Evolutionary conservation across 2,113 vertebrate species (phyloP).

Genomic region (Phoxinus phoxinus): DNA sequence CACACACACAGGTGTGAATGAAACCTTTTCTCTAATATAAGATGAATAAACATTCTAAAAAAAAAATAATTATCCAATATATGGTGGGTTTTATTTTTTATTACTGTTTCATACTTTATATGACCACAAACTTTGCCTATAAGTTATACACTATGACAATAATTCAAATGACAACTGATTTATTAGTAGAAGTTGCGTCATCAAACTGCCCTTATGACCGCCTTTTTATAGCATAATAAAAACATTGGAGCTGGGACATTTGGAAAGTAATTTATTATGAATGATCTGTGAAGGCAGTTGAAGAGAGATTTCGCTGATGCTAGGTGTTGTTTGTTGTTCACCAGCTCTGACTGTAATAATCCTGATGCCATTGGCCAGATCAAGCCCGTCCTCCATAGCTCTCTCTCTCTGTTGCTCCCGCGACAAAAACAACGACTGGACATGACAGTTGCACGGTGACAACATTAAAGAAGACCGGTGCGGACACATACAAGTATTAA

Average conservation of each 20-base stretch:
- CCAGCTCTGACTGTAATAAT: constrained; percentile 4
- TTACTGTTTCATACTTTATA: no score
- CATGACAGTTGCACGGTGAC: background rate
- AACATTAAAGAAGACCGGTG: background rate
- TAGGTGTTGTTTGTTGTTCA: constrained; percentile 3
- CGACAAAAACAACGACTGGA: constrained; percentile 33
- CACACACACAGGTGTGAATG: no score
- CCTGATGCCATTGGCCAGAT: constrained; percentile 22
- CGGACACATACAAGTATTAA: background rate
- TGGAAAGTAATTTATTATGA: background rate
- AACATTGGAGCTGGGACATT: background rate
- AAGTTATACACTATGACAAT: no score
- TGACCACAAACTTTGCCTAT: no score
- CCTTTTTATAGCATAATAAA: background rate
- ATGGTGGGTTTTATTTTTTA: no score
- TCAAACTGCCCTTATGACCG: background rate
- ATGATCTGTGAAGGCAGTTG: no score
- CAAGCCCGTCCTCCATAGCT: constrained; percentile 34
- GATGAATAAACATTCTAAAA: no score
- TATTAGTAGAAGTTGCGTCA: background rate
- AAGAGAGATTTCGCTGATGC: background rate
- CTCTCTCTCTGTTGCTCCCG: background rate
- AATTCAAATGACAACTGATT: background rate
- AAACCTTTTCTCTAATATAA: no score
- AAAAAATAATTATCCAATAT: no score